Percentiles rank a stretch among this genome's conserved stretches.
Evolutionary conservation across 2,113 vertebrate species (phyloP).

Genomic region (Hyperopisus bebe): DNA sequence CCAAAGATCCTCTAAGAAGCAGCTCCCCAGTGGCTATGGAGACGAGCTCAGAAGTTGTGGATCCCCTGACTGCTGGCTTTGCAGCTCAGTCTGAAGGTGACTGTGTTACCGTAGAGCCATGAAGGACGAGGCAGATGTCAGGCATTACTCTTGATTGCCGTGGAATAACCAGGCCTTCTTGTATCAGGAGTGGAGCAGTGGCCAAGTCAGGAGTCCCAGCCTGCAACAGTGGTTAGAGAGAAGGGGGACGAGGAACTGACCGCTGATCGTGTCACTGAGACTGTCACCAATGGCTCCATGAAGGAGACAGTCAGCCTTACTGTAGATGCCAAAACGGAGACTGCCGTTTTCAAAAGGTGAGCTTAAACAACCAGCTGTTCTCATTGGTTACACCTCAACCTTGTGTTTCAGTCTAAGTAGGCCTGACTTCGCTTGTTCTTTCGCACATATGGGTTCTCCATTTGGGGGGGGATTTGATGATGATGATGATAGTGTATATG

Average conservation of each 20-base stretch:
- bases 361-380: constrained; percentile 16
- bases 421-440: not conserved
- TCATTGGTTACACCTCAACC: not conserved
- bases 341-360: constrained; percentile 97
- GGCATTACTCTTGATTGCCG: not conserved
- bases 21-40: constrained; percentile 97
- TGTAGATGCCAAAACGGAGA: constrained; percentile 97
- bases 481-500: no score
- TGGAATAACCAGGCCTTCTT: not conserved
- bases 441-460: not conserved
- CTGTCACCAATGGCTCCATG: constrained; percentile 95
- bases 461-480: not conserved
- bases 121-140: not conserved
- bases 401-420: not conserved
- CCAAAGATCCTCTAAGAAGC: constrained; percentile 84
- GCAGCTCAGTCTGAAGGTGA: constrained; percentile 73
- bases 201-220: constrained; percentile 36
- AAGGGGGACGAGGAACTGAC: constrained; percentile 66
- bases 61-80: constrained; percentile 70
- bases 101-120: not conserved
- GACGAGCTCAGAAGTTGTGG: constrained; percentile 76
- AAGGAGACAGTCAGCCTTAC: constrained; percentile 98
- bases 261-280: constrained; percentile 88
- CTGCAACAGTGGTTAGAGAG: constrained; percentile 25
- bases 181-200: constrained; percentile 52